phyloP scores from a whole-genome alignment of 1,140 invertebrate species.

The Batillaria attramentaria region DNA sequence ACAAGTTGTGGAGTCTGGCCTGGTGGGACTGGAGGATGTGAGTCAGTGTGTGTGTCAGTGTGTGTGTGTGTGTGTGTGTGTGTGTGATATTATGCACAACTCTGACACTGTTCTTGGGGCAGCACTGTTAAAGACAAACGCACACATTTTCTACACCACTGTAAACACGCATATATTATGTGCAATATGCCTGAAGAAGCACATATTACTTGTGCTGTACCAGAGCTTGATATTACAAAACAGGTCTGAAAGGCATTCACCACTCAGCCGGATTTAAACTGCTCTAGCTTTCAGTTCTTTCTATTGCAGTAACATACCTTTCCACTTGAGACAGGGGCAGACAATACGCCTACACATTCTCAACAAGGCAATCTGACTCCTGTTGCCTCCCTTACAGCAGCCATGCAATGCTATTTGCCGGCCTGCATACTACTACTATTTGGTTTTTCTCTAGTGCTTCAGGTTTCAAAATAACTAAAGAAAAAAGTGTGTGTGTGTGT shows the following conservation, averaged over 20 bases:
- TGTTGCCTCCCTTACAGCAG: too few relatives aligned
- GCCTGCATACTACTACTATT: too few relatives aligned
- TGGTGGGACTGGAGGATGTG: neutral
- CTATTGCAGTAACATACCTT: too few relatives aligned
- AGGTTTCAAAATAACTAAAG: neutral
- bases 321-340: too few relatives aligned
- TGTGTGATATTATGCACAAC: neutral
- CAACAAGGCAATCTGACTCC: too few relatives aligned
- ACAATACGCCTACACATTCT: too few relatives aligned
- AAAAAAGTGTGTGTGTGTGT: too few relatives aligned
- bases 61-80: slow-evolving; percentile 11
- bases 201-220: neutral
- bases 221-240: neutral
- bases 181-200: too few relatives aligned
- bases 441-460: too few relatives aligned
- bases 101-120: neutral
- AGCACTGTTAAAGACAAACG: neutral
- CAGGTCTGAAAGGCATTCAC: neutral
- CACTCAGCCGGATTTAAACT: slow-evolving; percentile 1
- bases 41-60: slow-evolving; percentile 1
- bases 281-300: too few relatives aligned
- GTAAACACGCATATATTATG: neutral
- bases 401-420: too few relatives aligned
- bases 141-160: neutral
- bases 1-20: neutral